Percentiles rank a stretch among this genome's conserved stretches.
Conservation (phyloP, 2,888 invertebrate genomes). For the Elmis aenea region DNA sequence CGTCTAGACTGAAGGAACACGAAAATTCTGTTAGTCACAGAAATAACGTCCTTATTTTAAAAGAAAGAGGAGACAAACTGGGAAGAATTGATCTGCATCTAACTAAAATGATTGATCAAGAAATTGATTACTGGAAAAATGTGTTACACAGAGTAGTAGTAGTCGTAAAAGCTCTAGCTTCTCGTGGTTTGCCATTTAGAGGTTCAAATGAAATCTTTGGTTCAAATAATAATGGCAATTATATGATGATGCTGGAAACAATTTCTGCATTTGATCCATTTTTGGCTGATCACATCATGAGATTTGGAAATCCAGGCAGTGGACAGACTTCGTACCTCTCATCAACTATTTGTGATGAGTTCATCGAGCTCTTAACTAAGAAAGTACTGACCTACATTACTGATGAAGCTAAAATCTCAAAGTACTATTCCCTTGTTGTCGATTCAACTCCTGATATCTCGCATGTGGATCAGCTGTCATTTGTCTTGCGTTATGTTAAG, state of each 20-base stretch:
- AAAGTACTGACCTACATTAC: constrained; percentile 20
- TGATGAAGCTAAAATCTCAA: constrained; percentile 20
- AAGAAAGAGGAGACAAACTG: constrained; percentile 9
- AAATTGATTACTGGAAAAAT: not conserved
- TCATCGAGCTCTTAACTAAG: constrained; percentile 23
- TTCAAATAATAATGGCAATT: constrained; percentile 29
- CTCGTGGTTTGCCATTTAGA: not conserved
- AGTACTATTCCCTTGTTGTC: constrained; percentile 22
- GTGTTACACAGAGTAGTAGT: not conserved
- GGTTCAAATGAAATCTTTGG: constrained; percentile 13
- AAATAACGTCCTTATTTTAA: not conserved
- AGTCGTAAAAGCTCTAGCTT: not conserved
- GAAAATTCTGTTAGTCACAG: not conserved
- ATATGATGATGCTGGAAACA: constrained; percentile 28
- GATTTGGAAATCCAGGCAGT: constrained; percentile 25
- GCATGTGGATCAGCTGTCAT: constrained; percentile 26
- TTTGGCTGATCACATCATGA: constrained; percentile 26
- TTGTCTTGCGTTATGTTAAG: constrained; percentile 26
- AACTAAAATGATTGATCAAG: not conserved
- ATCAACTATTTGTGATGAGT: constrained; percentile 25
- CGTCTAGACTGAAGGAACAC: not conserved
- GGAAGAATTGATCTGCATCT: not conserved
- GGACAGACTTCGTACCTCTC: constrained; percentile 25
- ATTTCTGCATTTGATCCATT: constrained; percentile 33
- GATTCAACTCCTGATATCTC: constrained; percentile 28